A percentile compares a stretch with the other conserved stretches of the same genome.
phyloP scores from a whole-genome alignment of 2,113 vertebrate species.

The Apaloderma vittatum region DNA sequence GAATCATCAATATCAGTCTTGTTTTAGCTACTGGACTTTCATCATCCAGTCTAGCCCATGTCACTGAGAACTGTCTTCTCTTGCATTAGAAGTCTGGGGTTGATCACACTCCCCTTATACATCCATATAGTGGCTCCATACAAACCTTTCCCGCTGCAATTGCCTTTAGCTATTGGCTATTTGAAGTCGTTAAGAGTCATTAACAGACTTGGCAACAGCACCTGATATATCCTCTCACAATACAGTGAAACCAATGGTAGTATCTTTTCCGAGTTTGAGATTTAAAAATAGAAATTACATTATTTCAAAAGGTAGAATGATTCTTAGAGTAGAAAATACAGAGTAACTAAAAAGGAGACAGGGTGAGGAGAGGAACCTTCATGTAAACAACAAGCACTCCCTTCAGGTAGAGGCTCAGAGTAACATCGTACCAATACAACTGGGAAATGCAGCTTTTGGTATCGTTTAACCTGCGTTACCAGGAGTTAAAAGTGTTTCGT shows the following conservation, averaged over 20 bases:
- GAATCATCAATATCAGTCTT: background rate
- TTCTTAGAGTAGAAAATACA: background rate
- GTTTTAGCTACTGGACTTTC: background rate
- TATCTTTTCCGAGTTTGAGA: background rate
- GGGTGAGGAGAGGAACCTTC: background rate
- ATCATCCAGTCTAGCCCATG: fast-evolving
- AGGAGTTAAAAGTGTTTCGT: background rate
- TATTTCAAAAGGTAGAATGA: background rate
- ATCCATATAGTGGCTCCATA: background rate
- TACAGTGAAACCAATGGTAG: fast-evolving
- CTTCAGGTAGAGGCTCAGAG: background rate
- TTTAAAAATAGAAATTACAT: background rate
- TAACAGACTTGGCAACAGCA: background rate
- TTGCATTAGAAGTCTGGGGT: background rate
- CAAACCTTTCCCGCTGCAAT: background rate
- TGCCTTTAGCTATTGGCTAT: background rate
- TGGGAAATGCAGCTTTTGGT: background rate
- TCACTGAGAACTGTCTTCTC: background rate
- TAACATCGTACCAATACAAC: background rate
- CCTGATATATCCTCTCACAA: fast-evolving
- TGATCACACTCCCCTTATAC: background rate
- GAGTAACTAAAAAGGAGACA: background rate
- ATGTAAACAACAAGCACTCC: background rate
- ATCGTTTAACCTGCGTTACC: background rate
- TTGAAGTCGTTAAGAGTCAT: background rate